Percentiles rank a stretch among this genome's conserved stretches.
Conservation (phyloP, 2,888 invertebrate species). For the Shargacucullia verbasci region DNA sequence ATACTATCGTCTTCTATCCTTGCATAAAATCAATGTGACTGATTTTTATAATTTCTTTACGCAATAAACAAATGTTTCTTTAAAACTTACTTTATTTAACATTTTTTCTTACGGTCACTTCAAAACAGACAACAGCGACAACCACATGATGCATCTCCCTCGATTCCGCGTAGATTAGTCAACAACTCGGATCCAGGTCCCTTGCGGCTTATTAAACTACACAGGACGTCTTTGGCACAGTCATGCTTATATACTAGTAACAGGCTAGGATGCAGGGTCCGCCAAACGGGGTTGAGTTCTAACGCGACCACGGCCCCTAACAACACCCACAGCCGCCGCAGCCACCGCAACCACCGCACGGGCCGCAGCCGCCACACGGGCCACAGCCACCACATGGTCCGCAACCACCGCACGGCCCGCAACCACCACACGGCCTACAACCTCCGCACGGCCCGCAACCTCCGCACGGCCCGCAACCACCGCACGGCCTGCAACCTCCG, state of each 20-base stretch:
- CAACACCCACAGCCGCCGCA: neutral
- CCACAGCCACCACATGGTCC: neutral
- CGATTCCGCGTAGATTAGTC: conserved; percentile 16
- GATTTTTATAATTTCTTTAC: too few relatives aligned
- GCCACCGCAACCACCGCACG: neutral
- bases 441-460: neutral
- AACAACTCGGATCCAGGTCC: conserved; percentile 2
- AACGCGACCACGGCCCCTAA: conserved; percentile 18
- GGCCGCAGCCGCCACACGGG: neutral
- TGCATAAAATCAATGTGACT: too few relatives aligned
- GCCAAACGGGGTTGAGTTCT: conserved; percentile 7
- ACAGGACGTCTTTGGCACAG: conserved; percentile 12
- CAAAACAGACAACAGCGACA: conserved; percentile 4
- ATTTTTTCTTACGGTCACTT: conserved; percentile 16
- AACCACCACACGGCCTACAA: too few relatives aligned
- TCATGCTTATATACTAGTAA: neutral
- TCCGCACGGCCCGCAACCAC: conserved; percentile 3
- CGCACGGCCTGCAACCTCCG: conserved; percentile 26
- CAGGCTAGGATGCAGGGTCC: conserved; percentile 13
- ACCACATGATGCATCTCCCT: conserved; percentile 7
- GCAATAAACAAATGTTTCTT: too few relatives aligned
- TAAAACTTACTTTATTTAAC: conserved; percentile 11
- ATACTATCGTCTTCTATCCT: too few relatives aligned
- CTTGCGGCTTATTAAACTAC: conserved; percentile 7
- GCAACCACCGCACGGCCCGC: neutral